phyloP scores from a whole-genome alignment of 2,797 vertebrate species.

The Dicrostonyx torquatus region DNA sequence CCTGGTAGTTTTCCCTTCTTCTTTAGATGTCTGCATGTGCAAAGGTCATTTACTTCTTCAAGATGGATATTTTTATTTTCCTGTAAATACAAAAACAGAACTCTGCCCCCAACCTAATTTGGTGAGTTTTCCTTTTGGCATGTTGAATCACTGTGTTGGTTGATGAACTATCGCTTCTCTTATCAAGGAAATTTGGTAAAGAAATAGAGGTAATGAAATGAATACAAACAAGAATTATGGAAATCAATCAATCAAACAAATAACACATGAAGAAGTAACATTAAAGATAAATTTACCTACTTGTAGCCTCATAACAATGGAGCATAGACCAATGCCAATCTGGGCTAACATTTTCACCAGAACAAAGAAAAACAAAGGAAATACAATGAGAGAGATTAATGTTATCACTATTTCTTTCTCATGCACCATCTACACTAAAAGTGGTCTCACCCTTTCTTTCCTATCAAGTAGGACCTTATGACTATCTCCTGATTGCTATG shows the following conservation, averaged over 20 bases:
- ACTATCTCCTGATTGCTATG: background rate
- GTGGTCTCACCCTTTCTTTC: background rate
- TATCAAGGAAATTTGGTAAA: background rate
- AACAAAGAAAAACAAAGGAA: background rate
- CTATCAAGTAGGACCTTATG: background rate
- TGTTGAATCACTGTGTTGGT: too few species aligned
- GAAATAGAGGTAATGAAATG: background rate
- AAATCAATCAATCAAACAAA: background rate
- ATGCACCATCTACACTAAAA: background rate
- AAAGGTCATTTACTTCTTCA: too few species aligned
- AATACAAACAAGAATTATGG: background rate
- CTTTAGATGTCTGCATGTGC: too few species aligned
- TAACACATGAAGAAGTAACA: background rate
- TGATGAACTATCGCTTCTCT: too few species aligned
- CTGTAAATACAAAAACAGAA: too few species aligned
- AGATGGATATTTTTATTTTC: too few species aligned
- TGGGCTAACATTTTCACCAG: background rate
- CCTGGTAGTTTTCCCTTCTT: too few species aligned
- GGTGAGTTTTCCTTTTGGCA: too few species aligned
- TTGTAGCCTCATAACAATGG: background rate
- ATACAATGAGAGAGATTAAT: background rate
- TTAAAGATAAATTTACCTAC: background rate
- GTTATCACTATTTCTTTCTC: background rate
- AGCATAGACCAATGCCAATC: background rate
- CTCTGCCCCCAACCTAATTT: too few species aligned